A percentile compares a stretch with the other conserved stretches of the same genome.
Conservation (phyloP, 2,888 invertebrate genomes). For the Onchidella celtica region DNA sequence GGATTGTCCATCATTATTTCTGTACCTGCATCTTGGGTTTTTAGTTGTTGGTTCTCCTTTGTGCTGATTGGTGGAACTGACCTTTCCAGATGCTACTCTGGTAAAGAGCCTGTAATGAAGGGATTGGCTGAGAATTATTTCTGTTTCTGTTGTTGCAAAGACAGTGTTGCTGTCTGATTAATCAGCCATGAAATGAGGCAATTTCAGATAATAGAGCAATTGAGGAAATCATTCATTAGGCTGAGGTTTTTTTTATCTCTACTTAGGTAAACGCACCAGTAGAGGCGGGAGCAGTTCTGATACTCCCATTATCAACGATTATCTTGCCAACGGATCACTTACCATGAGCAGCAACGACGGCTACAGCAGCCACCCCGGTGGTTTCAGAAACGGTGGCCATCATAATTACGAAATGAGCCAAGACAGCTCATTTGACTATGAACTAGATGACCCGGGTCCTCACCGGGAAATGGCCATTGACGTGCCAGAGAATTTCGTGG, state of each 20-base stretch:
- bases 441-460: slow-evolving; percentile 81
- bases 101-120: too few relatives aligned
- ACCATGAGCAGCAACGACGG: slow-evolving; percentile 53
- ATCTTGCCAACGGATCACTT: slow-evolving; percentile 41
- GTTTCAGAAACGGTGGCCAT: slow-evolving; percentile 52
- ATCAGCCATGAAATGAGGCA: too few relatives aligned
- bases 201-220: too few relatives aligned
- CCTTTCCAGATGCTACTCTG: too few relatives aligned
- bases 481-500: slow-evolving; percentile 96
- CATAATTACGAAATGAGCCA: slow-evolving; percentile 47
- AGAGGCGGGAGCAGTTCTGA: slow-evolving; percentile 59
- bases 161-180: too few relatives aligned
- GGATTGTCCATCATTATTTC: too few relatives aligned
- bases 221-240: background rate
- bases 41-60: too few relatives aligned
- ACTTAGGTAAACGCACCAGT: slow-evolving; percentile 45
- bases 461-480: slow-evolving; percentile 99
- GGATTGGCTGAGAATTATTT: too few relatives aligned
- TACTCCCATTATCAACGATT: slow-evolving; percentile 64
- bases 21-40: too few relatives aligned
- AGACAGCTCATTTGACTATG: slow-evolving; percentile 62
- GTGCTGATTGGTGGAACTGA: too few relatives aligned
- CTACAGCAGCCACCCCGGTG: slow-evolving; percentile 51
- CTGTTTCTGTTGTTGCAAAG: too few relatives aligned
- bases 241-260: too few relatives aligned